Percentiles rank a stretch among this genome's conserved stretches.
Conservation (phyloP, 2,113 vertebrate genomes). For the Saguinus imperator region DNA sequence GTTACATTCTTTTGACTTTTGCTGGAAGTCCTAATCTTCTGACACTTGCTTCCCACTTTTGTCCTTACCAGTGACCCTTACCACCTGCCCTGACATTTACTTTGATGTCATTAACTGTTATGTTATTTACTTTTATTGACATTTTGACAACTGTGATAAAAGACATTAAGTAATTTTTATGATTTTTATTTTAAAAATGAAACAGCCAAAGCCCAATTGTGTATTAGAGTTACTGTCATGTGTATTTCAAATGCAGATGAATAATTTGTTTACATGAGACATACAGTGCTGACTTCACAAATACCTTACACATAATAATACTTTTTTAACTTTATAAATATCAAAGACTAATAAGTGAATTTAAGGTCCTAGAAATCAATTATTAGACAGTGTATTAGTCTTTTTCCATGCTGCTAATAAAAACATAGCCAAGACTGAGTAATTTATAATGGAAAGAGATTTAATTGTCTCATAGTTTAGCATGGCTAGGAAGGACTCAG, state of each 20-base stretch:
- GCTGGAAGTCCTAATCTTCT: background rate
- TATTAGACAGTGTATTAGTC: too few species aligned
- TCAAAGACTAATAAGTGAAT: background rate
- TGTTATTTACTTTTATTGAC: background rate
- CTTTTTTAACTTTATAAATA: background rate
- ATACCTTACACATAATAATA: background rate
- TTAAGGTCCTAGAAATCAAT: background rate
- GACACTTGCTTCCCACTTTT: background rate
- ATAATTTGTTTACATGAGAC: background rate
- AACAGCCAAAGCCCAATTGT: background rate
- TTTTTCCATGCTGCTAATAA: too few species aligned
- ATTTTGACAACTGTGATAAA: background rate
- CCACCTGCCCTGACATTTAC: background rate
- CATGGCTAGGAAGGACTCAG: too few species aligned
- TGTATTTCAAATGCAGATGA: background rate
- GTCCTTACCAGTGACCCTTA: background rate
- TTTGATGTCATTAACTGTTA: background rate
- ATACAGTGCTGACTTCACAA: background rate
- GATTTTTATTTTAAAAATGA: background rate
- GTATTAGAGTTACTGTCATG: background rate
- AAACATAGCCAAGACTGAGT: too few species aligned
- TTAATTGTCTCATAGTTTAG: too few species aligned
- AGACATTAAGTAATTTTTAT: background rate
- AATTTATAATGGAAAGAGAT: too few species aligned
- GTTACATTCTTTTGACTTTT: accelerated